phyloP scores from a whole-genome alignment of 2,888 invertebrate genomes.

The Mayetiola destructor region DNA sequence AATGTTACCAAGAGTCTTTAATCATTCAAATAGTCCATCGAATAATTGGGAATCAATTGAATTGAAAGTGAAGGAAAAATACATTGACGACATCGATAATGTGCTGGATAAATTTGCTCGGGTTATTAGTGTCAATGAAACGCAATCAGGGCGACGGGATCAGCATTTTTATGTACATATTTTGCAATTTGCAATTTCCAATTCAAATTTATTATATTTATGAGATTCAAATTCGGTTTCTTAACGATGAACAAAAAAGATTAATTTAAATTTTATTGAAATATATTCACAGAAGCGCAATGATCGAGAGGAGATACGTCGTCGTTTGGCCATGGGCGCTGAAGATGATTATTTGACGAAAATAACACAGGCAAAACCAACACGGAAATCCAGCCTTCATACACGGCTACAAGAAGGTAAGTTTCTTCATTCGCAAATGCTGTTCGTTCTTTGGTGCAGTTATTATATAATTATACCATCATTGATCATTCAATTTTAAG shows the following conservation, averaged over 20 bases:
- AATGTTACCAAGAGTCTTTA: constrained; percentile 26
- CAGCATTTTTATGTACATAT: constrained; percentile 18
- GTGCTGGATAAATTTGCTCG: constrained; percentile 43
- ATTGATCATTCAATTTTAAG: constrained; percentile 32
- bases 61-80: constrained; percentile 19
- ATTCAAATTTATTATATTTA: neutral
- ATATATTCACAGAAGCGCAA: constrained; percentile 70
- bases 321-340: constrained; percentile 71
- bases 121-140: constrained; percentile 39
- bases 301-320: constrained; percentile 83
- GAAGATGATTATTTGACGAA: constrained; percentile 55
- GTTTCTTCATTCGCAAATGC: too few relatives aligned
- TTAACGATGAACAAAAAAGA: neutral
- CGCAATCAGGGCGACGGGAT: constrained; percentile 21
- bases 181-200: too few relatives aligned
- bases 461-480: too few relatives aligned
- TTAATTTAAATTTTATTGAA: neutral
- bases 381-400: constrained; percentile 75
- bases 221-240: neutral
- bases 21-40: constrained; percentile 17
- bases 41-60: constrained; percentile 1
- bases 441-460: too few relatives aligned
- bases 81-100: constrained; percentile 38
- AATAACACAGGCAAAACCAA: constrained; percentile 49
- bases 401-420: constrained; percentile 72